Evolutionary conservation across 2,113 vertebrate genomes (phyloP).

Genomic region (Phycodurus eques): DNA sequence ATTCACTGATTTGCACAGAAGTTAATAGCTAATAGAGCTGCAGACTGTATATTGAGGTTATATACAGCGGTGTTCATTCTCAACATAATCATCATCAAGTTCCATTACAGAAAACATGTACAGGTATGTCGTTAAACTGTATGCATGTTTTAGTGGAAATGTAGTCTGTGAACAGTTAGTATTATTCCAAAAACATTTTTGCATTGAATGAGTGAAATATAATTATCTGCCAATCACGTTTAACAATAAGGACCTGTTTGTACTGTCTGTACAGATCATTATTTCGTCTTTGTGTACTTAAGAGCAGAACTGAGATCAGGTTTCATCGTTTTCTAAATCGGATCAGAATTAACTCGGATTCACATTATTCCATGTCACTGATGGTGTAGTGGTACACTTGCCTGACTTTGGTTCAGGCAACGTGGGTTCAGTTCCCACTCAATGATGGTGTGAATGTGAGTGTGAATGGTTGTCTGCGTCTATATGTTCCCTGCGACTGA

Average conservation of each 20-base stretch:
- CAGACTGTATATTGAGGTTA: conserved; percentile 23
- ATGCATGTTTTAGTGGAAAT: background rate
- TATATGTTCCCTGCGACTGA: no score
- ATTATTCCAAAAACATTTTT: no score
- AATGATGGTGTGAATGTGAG: no score
- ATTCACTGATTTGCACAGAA: conserved; percentile 50
- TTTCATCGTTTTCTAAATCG: no score
- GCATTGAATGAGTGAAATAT: no score
- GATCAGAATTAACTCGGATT: no score
- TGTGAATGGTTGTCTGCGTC: no score
- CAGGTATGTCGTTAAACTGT: background rate
- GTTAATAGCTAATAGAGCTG: conserved; percentile 53
- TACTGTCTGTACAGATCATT: background rate
- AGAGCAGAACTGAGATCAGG: background rate
- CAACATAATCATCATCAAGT: conserved; percentile 1
- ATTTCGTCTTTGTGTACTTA: background rate
- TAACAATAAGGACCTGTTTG: background rate
- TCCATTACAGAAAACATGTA: conserved; percentile 6
- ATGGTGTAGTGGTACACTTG: no score
- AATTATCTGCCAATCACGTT: background rate
- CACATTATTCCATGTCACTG: no score
- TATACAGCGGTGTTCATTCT: background rate
- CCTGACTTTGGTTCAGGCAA: no score
- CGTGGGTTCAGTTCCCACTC: no score
- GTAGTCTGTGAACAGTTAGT: no score